A percentile compares a stretch with the other conserved stretches of the same genome.
These are phyloP conservation scores for Esox lucius DNA, from an alignment of 2,797 vertebrate genomes.

Conservation along the genomic window DNA sequence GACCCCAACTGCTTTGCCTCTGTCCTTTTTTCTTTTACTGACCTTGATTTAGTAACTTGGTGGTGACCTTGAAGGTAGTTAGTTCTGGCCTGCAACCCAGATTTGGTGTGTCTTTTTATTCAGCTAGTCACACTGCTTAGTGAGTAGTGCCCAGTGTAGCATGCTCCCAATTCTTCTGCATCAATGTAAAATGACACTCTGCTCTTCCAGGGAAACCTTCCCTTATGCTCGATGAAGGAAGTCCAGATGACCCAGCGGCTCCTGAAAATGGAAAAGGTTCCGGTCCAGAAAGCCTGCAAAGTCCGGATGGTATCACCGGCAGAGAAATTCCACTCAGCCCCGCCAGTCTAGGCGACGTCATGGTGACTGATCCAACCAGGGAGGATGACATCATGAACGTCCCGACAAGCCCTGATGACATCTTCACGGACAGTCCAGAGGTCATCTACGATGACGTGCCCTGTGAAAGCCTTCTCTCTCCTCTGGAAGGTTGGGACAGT, in stretches of 20 bases:
- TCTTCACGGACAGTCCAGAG: constrained; percentile 49
- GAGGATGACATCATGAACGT: constrained; percentile 14
- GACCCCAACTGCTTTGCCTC: neutral
- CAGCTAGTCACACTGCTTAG: neutral
- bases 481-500: constrained; percentile 67
- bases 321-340: neutral
- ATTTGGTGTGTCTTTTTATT: neutral
- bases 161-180: neutral
- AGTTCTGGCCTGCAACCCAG: neutral
- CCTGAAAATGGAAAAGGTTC: neutral
- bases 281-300: neutral
- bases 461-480: constrained; percentile 63
- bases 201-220: constrained; percentile 59
- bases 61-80: neutral
- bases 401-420: constrained; percentile 11
- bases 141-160: neutral
- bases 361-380: neutral
- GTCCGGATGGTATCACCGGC: neutral
- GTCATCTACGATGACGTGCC: constrained; percentile 88
- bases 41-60: neutral
- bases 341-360: neutral
- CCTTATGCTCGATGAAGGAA: constrained; percentile 23
- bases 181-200: neutral
- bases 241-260: neutral
- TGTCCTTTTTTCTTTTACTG: neutral